Base-by-base conservation (phyloP, 2,113 vertebrate species). In the Anarhynchus alexandrinus region DNA sequence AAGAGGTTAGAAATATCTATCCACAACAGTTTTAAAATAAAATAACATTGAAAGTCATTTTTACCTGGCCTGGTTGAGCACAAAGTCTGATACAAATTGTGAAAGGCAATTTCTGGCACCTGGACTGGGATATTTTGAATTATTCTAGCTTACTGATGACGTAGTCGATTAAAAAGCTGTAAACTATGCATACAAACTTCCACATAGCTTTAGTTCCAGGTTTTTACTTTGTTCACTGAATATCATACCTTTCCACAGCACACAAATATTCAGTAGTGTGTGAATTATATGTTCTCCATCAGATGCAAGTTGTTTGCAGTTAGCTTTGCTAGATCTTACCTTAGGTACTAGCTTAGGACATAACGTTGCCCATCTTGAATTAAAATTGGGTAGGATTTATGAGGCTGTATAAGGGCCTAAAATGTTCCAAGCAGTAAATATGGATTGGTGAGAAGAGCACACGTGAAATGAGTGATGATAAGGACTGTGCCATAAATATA, bases 391-490 rank as follows among this genome's bases (percentile, higher is more conserved):
- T 62, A 88, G 74, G 54, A 91, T 97, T 96, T 97, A 90, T 73
- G 91, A 91, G 82, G 29, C 45, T 85, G 12, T 89, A 36, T 47
- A 77, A 87, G 9, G 11, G 8, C 25, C 59, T 65, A 51, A 87
- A 96, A 52, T 59, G 45, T 88, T 93, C 47, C 67, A 91, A 90
- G 82, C 51, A 95, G 82, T 94, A 94, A 93, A 91, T 90, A 93
- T n/a, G 40, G 62, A 66, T 93, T 66, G 62, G 54, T 52, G 81
- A 95, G 91, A 67, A 93, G 19, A 89, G 80, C n/a, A 71, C 54
- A 76, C 1, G 8, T 89, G 77, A 91, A 93, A 95, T 83, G 73
- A 90, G 34, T 85, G 62, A 81, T 74, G 65, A 65, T 94, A 80
- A 90, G 71, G 34, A 45, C 62, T 83, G 32, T 59, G 57, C 76